phyloP scores from a whole-genome alignment of 1,140 invertebrate genomes.

The Ips typographus region DNA sequence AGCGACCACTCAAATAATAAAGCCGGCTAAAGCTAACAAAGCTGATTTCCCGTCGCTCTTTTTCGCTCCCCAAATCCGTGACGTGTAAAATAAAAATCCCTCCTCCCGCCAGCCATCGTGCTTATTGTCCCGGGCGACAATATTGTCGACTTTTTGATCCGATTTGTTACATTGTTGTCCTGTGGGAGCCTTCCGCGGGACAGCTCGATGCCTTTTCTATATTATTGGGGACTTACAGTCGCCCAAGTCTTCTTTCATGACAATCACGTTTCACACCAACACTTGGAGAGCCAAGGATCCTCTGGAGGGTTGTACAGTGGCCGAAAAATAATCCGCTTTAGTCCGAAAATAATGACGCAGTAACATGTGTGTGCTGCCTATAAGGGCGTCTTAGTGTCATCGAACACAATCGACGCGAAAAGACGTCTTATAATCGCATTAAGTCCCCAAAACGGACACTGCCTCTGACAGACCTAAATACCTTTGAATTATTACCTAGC shows the following conservation, averaged over 20 bases:
- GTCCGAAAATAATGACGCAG: constrained; percentile 50
- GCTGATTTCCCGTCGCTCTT: constrained; percentile 4
- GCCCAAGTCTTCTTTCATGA: constrained; percentile 12
- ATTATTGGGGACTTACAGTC: constrained; percentile 42
- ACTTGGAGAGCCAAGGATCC: background rate
- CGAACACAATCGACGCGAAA: constrained; percentile 37
- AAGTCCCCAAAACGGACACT: constrained; percentile 18
- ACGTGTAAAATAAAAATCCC: constrained; percentile 34
- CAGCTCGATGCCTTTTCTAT: constrained; percentile 41
- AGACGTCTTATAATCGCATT: constrained; percentile 31
- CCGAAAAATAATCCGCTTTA: constrained; percentile 49
- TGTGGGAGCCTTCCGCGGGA: constrained; percentile 48
- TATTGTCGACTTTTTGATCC: constrained; percentile 55
- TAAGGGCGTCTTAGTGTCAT: constrained; percentile 53
- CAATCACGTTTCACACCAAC: background rate
- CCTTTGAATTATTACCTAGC: constrained; percentile 7
- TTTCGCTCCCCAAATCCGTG: constrained; percentile 25
- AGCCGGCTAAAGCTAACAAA: too few species aligned
- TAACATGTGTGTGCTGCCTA: constrained; percentile 51
- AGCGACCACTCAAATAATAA: background rate
- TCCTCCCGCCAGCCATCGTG: constrained; percentile 13
- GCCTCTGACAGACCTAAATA: background rate
- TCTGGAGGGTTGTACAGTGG: constrained; percentile 37
- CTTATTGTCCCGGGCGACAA: constrained; percentile 42
- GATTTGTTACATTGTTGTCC: constrained; percentile 51